Evolutionary conservation across 2,113 vertebrate genomes (phyloP), one percentile per base, ranked within the genome.

Genomic region (Catharus minimus): DNA sequence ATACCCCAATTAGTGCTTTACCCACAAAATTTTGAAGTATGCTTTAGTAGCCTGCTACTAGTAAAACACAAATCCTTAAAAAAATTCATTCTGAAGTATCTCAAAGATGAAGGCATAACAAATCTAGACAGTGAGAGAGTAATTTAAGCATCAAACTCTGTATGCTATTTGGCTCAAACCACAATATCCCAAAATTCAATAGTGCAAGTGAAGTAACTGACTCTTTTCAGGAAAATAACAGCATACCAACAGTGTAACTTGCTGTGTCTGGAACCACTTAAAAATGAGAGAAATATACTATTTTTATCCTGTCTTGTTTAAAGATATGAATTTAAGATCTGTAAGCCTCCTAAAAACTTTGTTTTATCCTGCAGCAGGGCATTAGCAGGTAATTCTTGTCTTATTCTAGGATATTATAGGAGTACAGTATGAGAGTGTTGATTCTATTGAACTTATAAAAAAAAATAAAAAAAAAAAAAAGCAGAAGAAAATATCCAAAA

Each of bases 171-270:
- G 61, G 49, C 41, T 88, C 15, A 86, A 88, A 83, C 26, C 0
- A 1, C 66, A 65, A 61, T 57, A 86, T 83, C 53, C 23, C 86
- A 43, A 77, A 92, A 80, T 94, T 86, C 79, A 86, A 24, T 78
- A 69, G 24, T 41, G 24, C 61, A 75, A 65, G 49, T 68, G 74
- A 84, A 81, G 50, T 74, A 81, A 71, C 36, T 52, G n/a, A n/a
- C 44, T 73, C 55, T 94, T 93, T 79, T 83, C 61, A 92, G 74
- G 88, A 77, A 78, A 88, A 73, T n/a, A 80, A 28, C 62, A 77
- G 36, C 44, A 56, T 86, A 74, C 57, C 56, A 88, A 10, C 14
- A 76, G 39, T 0, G 3, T 77, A 90, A 81, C 62, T 86, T 90
- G 9, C 41, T 50, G 21, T 49, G 46, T 88, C 86, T 94, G 82